A percentile compares a stretch with the other conserved stretches of the same genome.
Evolutionary conservation across 23 tunicate species (phyloP).

Genomic region (Oikopleura albicans): DNA sequence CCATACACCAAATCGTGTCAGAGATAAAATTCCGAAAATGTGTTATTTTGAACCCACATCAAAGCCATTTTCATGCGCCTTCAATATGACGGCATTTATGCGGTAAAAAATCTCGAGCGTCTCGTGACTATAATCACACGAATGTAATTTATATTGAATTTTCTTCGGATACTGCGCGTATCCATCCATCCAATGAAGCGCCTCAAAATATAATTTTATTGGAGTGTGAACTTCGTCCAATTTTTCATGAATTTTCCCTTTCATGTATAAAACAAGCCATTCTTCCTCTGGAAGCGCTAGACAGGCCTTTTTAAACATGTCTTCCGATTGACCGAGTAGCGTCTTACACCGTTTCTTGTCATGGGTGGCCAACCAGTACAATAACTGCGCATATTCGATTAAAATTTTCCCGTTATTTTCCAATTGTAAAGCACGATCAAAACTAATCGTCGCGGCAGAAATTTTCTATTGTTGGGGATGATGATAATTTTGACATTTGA

Average conservation of each 20-base stretch:
- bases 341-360: neutral
- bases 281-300: constrained; percentile 32
- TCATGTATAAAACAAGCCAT: constrained; percentile 78
- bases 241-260: constrained; percentile 61
- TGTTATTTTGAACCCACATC: no score
- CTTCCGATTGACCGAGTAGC: neutral
- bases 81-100: constrained; percentile 40
- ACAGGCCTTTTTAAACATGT: neutral
- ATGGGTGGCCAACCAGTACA: constrained; percentile 44
- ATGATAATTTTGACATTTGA: no score
- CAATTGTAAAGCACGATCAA: constrained; percentile 12
- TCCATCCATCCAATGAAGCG: constrained; percentile 39
- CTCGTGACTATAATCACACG: constrained; percentile 35
- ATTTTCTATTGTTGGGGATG: no score
- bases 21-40: no score
- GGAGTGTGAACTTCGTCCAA: constrained; percentile 32
- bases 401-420: constrained; percentile 42
- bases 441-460: neutral
- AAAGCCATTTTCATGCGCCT: constrained; percentile 7
- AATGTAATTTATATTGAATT: constrained; percentile 42
- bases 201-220: constrained; percentile 19
- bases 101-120: constrained; percentile 71
- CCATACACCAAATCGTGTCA: no score
- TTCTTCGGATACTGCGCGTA: constrained; percentile 59
- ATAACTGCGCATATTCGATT: constrained; percentile 70